phyloP scores from a whole-genome alignment of 2,113 vertebrate species.

The Balaenoptera acutorostrata region DNA sequence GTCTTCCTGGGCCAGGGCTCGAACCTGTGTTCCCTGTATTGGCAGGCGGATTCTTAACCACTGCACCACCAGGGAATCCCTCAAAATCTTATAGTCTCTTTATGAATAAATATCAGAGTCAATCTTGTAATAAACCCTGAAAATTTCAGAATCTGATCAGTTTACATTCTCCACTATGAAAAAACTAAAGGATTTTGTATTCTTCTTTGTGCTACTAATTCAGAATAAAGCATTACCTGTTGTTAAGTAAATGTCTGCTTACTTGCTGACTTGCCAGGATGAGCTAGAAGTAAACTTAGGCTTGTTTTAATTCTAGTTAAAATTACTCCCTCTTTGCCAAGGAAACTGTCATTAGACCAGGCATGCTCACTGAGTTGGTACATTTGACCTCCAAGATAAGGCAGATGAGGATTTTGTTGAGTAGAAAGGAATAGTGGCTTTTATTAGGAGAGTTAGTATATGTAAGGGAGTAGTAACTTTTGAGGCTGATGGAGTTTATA shows the following conservation, averaged over 20 bases:
- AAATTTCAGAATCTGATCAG: constrained; percentile 6
- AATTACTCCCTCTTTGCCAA: not conserved
- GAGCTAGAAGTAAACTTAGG: not conserved
- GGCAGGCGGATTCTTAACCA: too few species aligned
- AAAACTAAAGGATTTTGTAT: not conserved
- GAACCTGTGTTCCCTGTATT: too few species aligned
- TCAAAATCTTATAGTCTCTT: not conserved
- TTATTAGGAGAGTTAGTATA: not conserved
- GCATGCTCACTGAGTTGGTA: not conserved
- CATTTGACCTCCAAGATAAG: not conserved
- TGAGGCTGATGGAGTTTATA: not conserved
- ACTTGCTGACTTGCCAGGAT: not conserved
- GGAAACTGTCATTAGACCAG: not conserved
- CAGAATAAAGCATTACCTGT: not conserved
- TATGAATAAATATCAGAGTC: not conserved
- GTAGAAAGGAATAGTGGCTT: not conserved
- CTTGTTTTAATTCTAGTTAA: constrained; percentile 10
- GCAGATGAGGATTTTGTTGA: not conserved
- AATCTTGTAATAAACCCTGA: not conserved
- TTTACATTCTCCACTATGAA: not conserved
- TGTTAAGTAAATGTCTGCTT: not conserved
- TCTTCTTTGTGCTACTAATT: not conserved
- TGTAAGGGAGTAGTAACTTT: not conserved
- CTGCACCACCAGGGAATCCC: too few species aligned
- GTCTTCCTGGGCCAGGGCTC: too few species aligned